Percentiles rank a stretch among this genome's conserved stretches.
These are phyloP conservation scores for Passerina amoena DNA, from an alignment of 2,113 vertebrate species.

Conservation along the genomic window DNA sequence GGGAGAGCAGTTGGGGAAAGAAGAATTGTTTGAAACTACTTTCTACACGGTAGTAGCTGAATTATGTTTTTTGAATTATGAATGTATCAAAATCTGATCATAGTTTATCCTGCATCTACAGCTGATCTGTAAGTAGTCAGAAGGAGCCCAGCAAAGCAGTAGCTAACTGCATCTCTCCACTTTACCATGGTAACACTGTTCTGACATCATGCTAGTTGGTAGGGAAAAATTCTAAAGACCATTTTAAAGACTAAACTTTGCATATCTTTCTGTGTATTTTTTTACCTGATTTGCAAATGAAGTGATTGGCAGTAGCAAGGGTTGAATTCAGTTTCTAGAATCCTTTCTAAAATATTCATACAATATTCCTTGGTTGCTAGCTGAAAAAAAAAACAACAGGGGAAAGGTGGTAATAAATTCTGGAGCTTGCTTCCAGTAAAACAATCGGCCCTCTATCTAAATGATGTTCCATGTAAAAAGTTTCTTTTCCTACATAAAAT, in stretches of 20 bases:
- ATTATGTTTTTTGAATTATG: neutral
- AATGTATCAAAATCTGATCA: neutral
- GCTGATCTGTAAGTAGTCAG: neutral
- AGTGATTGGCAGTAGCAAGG: neutral
- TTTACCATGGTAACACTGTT: neutral
- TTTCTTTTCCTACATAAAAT: neutral
- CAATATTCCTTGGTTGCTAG: neutral
- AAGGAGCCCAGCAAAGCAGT: neutral
- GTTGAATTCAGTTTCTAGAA: neutral
- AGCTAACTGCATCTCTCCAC: neutral
- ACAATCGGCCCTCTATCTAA: neutral
- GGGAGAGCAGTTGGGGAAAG: neutral
- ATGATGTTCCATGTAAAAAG: neutral
- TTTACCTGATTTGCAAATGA: neutral
- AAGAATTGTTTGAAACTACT: neutral
- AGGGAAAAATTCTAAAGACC: neutral
- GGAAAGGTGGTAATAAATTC: neutral
- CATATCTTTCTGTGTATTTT: neutral
- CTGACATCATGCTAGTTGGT: neutral
- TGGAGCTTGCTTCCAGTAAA: neutral
- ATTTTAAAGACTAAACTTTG: neutral
- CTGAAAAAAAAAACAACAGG: neutral
- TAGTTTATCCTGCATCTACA: neutral
- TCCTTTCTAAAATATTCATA: constrained; percentile 1
- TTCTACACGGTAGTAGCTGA: neutral